phyloP scores from a whole-genome alignment of 1,140 invertebrate genomes.

The Drosophila sucinea region DNA sequence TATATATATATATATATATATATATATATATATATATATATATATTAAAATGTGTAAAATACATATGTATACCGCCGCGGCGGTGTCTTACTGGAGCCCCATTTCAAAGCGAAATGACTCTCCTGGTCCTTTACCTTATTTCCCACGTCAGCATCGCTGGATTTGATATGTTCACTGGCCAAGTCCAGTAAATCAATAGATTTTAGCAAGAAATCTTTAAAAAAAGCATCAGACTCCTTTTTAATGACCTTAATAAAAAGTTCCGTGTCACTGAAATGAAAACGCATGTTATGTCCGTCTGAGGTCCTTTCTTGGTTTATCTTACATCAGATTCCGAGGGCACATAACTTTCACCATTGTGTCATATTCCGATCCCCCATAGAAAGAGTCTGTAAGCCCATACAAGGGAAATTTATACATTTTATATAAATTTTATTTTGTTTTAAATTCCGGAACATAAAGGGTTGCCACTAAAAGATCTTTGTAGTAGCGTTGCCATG shows the following conservation, averaged over 20 bases:
- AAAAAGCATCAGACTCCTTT: slow-evolving; percentile 20
- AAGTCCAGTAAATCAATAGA: slow-evolving; percentile 14
- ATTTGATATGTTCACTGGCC: slow-evolving; percentile 7
- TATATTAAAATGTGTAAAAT: not conserved
- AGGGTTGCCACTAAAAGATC: not conserved
- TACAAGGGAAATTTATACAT: slow-evolving; percentile 36
- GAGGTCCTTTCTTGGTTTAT: not conserved
- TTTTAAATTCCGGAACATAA: not conserved
- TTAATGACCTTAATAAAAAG: slow-evolving; percentile 41
- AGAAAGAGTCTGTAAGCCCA: not conserved
- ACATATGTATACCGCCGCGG: too few species aligned
- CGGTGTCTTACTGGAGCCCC: not conserved
- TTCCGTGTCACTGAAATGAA: slow-evolving; percentile 45
- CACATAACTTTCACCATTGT: slow-evolving; percentile 24
- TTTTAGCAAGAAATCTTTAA: not conserved
- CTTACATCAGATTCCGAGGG: slow-evolving; percentile 54
- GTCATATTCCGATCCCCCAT: slow-evolving; percentile 22
- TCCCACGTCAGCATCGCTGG: slow-evolving; percentile 6
- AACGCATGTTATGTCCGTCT: not conserved
- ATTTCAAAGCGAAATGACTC: not conserved
- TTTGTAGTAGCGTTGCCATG: not conserved
- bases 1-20: too few species aligned
- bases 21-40: too few species aligned
- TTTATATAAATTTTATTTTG: not conserved
- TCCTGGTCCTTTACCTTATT: not conserved